Evolutionary conservation across 2,797 vertebrate species (phyloP), one percentile per base, ranked within the genome.

Genomic region (Gila robusta): DNA sequence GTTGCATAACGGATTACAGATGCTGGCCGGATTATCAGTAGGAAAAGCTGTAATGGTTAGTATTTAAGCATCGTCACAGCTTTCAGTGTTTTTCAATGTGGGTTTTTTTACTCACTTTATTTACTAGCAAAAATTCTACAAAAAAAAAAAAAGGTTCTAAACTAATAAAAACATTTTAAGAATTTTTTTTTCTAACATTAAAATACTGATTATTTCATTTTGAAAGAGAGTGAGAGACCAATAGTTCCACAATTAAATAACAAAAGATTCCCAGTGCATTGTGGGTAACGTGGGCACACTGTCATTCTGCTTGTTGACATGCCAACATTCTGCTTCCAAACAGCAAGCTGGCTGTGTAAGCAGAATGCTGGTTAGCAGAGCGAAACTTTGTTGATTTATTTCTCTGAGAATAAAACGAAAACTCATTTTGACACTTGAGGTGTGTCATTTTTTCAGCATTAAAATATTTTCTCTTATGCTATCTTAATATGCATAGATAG

Each of bases 1-100:
- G 91, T 96, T 95, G 92, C 91, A 47, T 94, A 95, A 96, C 89
- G 81, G 94, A 95, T 94, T 94, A 96, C 91, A 89, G 39, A 89
- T 88, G 92, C 86, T 86, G 91, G 91, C 67, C 85, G 91, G 94
- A 92, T 96, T 95, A 94, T 92, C 81, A 89, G 81, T 77, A 70
- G 87, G 88, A 90, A 93, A 94, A 93, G 94, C 94, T 91, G 79
- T 88, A 91, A 93, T 93, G 92, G 91, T 91, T 88, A 88, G 91
- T 91, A 91, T 92, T 93, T 91, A 79, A 90, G 86, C 92, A 92
- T 26, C 16, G 6, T 72, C 17, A 1, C n/a, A 72, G 69, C 79
- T 54, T 71, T 3, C 35, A 47, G 7, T 41, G 47, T 19, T 47
- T 67, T 52, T 77, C 2, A 35, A 17, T 37, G 37, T 52, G 19